These are phyloP conservation scores for Barnardius zonarius DNA, from an alignment of 2,113 vertebrate genomes.

Conservation along the genomic window DNA sequence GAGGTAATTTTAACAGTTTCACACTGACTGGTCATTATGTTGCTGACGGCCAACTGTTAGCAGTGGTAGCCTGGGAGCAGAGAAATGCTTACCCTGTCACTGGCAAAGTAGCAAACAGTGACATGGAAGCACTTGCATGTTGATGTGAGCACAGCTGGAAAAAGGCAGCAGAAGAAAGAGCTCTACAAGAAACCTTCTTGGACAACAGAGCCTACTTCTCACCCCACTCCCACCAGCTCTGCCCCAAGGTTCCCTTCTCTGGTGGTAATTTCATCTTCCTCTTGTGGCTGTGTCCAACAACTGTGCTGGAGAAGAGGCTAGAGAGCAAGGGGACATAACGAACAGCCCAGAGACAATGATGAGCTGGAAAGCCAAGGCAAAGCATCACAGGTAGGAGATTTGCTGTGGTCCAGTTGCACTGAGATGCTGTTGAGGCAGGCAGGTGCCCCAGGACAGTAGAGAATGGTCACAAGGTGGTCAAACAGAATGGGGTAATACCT, in stretches of 20 bases:
- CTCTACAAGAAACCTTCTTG: not conserved
- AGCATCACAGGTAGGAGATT: not conserved
- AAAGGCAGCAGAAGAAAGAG: not conserved
- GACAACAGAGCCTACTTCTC: not conserved
- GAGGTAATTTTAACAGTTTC: conserved; percentile 74
- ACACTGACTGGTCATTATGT: conserved; percentile 75
- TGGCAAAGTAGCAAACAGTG: not conserved
- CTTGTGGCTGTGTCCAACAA: not conserved
- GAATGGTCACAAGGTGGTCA: not conserved
- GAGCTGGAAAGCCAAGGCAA: not conserved
- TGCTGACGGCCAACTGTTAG: conserved; percentile 54
- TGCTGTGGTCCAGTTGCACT: not conserved
- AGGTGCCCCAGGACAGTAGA: not conserved
- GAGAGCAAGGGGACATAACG: not conserved
- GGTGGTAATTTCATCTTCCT: not conserved
- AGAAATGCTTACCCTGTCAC: not conserved
- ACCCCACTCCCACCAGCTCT: not conserved
- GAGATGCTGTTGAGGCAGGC: not conserved
- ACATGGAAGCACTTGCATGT: not conserved
- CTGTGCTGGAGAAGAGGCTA: not conserved
- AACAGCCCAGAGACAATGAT: not conserved
- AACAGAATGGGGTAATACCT: not conserved
- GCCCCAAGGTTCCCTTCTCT: not conserved
- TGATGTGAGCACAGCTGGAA: not conserved
- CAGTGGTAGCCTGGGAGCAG: conserved; percentile 29